Evolutionary conservation across 2,888 invertebrate species (phyloP).

Genomic region (Polydrusus pterygomalis): DNA sequence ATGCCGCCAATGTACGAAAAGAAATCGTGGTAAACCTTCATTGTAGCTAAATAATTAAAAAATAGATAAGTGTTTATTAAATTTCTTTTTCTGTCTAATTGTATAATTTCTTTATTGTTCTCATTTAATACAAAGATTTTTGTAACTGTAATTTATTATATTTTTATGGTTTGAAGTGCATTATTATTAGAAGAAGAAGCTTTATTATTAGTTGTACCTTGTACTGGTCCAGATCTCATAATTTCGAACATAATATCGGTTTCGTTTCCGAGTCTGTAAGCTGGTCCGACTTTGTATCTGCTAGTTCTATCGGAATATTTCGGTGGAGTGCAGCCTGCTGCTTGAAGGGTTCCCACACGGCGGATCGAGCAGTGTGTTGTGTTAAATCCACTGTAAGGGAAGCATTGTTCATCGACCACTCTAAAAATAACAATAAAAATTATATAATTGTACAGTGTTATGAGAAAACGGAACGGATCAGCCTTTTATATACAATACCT

Average conservation of each 20-base stretch:
- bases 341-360: conserved; percentile 69
- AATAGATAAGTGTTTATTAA: too few species aligned
- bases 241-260: conserved; percentile 95
- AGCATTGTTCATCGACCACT: conserved; percentile 89
- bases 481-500: too few species aligned
- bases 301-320: conserved; percentile 75
- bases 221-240: conserved; percentile 92
- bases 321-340: conserved; percentile 75
- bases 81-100: too few species aligned
- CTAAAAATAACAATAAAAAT: conserved; percentile 72
- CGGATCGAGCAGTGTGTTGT: conserved; percentile 79
- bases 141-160: too few species aligned
- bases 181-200: too few species aligned
- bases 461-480: too few species aligned
- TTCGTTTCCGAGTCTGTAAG: conserved; percentile 83
- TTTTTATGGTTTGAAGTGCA: too few species aligned
- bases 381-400: conserved; percentile 82
- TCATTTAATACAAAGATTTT: too few species aligned
- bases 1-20: conserved; percentile 92
- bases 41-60: conserved; percentile 79
- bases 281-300: conserved; percentile 84
- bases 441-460: too few species aligned
- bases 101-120: too few species aligned
- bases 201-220: conserved; percentile 78
- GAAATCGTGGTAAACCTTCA: conserved; percentile 94